Base-by-base conservation (phyloP, 1,140 invertebrate species). In the Dinoponera quadriceps region DNA sequence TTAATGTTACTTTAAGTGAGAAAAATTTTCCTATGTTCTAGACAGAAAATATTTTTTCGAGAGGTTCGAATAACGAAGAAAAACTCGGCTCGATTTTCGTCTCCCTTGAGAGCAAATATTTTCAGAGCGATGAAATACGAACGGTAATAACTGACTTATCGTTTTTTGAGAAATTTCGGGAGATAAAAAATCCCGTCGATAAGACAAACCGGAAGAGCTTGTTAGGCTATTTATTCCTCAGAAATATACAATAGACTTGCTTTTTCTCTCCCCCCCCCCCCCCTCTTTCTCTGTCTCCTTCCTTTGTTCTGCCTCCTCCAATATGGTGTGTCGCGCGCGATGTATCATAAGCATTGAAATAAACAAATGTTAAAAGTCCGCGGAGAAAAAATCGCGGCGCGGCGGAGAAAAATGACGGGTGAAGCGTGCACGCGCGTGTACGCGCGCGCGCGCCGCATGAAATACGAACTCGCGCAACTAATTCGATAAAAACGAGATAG, bases 401-500 rank as follows among this genome's bases (percentile, higher is more conserved):
- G 22, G 13, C 75, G 48, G 29, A 18, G 57, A 80, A 69, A 69
- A 80, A 29, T 57, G 51, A 9, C 44, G 51, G 18, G 44, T 44
- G 57, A 57, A 69, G 33, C 51, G 51, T 51, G 29, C 51, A 60
- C 49, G 51, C 29, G 33, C 14, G n/a, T n/a, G n/a, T n/a, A n/a
- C n/a, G 29, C 20, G 74, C 5, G 38, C 73, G 60, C 49, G 51
- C 29, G 33, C 14, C 33, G 33, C 75, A 69, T 80, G 75, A 80
- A 80, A 80, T 71, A 69, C 75, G 51, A 59, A 80, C 65, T 80
- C 51, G 75, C 65, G 65, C 65, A 80, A 80, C 51, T 80, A 71
- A 80, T 80, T 80, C 65, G 75, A 80, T 80, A 71, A 80, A 80
- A 80, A 80, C 75, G 75, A 75, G 73, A 80, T 71, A 80, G 75